Base-by-base conservation (phyloP, 2,888 invertebrate genomes). In the Chironomus riparius region DNA sequence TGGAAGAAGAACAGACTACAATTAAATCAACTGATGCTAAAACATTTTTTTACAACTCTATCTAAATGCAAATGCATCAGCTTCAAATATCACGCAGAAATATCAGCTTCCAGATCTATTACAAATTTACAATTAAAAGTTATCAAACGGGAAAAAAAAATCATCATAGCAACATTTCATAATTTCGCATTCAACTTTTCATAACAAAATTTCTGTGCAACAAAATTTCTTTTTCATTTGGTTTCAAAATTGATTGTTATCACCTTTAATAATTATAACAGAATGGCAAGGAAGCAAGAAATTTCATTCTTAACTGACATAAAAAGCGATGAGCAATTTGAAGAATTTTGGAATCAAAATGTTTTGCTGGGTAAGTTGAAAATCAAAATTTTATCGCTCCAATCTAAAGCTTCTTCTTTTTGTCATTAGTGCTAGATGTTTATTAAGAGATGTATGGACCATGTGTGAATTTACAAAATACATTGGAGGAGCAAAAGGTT, bases 371-470 rank as follows among this genome's bases (percentile, higher is more conserved):
- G 94, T 92, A 80, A 83, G 85, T 82, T 0, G 10, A 38, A 7
- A 38, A 10, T 50, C 48, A 38, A 38, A n/a, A 22, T 13, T 56
- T n/a, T n/a, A n/a, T n/a, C n/a, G n/a, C 18, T 71, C 10, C 24
- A 71, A 47, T 71, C 21, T n/a, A 15, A 71, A 18, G 50, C 13
- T 38, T 38, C 18, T 76, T 5, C 73, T 70, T 77, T 75, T 76
- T 4, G 7, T 10, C 7, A 38, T 79, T 80, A 91, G 92, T 97
- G 77, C 87, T 94, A 77, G 96, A 97, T 82, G 88, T 96, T 13
- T 96, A 92, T 83, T 91, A 95, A 10, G 93, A 92, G 78, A 96
- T 96, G 96, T 92, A 93, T 81, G 96, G 96, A 0, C 95, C 95
- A 0, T 95, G 95, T 10, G 12, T 88, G 77, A 93, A 93, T 22